Conservation (phyloP, 2,797 vertebrate species). For the Taenioides sp. region DNA sequence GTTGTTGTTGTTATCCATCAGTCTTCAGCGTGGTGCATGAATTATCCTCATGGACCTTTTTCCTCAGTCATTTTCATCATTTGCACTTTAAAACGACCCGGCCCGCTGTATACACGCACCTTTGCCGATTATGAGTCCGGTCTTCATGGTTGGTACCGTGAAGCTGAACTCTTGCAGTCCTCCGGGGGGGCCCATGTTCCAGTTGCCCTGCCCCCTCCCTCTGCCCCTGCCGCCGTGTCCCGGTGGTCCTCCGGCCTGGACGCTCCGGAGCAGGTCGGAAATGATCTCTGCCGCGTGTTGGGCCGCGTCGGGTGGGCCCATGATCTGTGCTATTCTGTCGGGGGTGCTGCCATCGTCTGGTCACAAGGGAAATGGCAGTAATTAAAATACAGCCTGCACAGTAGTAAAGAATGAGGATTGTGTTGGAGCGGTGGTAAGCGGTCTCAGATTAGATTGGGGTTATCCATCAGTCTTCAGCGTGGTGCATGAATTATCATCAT, state of each 20-base stretch:
- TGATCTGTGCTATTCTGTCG: conserved; percentile 98
- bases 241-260: conserved; percentile 92
- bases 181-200: conserved; percentile 99
- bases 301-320: conserved; percentile 94
- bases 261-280: conserved; percentile 93
- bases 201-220: conserved; percentile 95
- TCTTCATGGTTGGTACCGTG: conserved; percentile 98
- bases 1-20: conserved; percentile 60
- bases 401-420: accelerated
- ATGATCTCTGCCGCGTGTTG: conserved; percentile 98
- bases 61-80: not conserved
- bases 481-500: conserved; percentile 68
- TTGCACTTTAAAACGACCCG: not conserved
- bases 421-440: too few relatives aligned
- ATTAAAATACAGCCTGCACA: not conserved
- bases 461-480: conserved; percentile 72
- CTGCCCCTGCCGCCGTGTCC: conserved; percentile 93
- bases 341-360: conserved; percentile 95
- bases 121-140: conserved; percentile 98
- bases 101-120: conserved; percentile 63
- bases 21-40: conserved; percentile 72
- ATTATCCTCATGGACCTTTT: conserved; percentile 59
- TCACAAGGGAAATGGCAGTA: not conserved
- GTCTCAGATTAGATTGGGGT: conserved; percentile 39
- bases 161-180: conserved; percentile 98